Evolutionary conservation across 2,113 vertebrate genomes (phyloP), one percentile per base, ranked within the genome.

Genomic region (Taurulus bubalis): DNA sequence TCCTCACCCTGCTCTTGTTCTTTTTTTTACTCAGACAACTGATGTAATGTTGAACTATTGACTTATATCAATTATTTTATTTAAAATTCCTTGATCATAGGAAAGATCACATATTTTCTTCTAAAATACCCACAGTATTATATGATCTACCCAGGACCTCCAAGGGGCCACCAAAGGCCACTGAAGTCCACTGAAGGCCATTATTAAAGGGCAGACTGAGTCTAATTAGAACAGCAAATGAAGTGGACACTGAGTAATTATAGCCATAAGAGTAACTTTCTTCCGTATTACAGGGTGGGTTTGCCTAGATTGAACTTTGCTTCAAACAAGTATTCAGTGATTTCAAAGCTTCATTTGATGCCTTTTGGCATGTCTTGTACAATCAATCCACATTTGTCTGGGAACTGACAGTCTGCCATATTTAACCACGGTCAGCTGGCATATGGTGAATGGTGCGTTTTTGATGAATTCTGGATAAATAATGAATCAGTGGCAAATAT

Each of bases 221-320:
- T 88, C 63, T 85, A 83, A 90, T 90, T 87, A 90, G 83, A 92
- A 77, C 22, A 51, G 75, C 32, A 86, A 80, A 90, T 87, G 51
- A 89, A 85, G 76, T 74, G 69, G 45, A 85, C 59, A 79, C 53
- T 82, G 77, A 85, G 8, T 77, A 82, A 90, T 89, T 87, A 80
- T 58, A 71, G 72, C 62, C 71, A 77, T 68, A 68, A 71, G 58
- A 69, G 75, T 72, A 38, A 75, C 18, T 75, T 70, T 75, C 69
- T 73, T 69, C 72, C 47, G 69, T 75, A 65, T 78, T 24, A 71
- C 64, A 62, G 47, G 32, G 36, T 77, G 38, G 22, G 36, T 83
- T 89, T 82, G 42, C 55, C 69, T 71, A 0, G 10, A 36, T 28
- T 88, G 68, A 77, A 69, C 68, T 75, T 78, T 75, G 64, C 60